Percentiles rank a stretch among this genome's conserved stretches.
Conservation (phyloP, 2,888 invertebrate species). For the Gisinianus flammeolus region DNA sequence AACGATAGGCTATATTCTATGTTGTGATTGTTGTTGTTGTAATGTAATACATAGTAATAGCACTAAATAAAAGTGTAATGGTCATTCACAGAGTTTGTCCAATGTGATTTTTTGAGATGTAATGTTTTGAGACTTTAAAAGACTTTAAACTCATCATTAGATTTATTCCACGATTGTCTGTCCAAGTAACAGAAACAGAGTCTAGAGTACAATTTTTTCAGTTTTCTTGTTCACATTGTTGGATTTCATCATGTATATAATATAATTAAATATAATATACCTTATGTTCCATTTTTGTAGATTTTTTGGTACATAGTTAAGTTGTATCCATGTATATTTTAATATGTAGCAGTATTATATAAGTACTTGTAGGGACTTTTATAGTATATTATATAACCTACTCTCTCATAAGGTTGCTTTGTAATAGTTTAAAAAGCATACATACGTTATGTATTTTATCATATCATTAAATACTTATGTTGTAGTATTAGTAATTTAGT, state of each 20-base stretch:
- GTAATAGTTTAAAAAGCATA: too few species aligned
- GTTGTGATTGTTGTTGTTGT: too few species aligned
- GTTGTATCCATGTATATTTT: background rate
- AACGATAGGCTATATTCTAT: too few species aligned
- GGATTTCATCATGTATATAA: background rate
- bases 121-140: background rate
- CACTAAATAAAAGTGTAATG: background rate
- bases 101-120: conserved; percentile 10
- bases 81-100: too few species aligned
- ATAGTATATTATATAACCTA: too few species aligned
- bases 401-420: too few species aligned
- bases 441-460: background rate
- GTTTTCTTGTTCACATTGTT: background rate
- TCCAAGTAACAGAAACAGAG: background rate
- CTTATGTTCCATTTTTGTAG: background rate
- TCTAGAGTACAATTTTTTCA: background rate
- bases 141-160: background rate
- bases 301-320: background rate
- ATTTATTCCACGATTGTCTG: background rate
- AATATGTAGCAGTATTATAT: too few species aligned
- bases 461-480: background rate
- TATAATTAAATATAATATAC: background rate
- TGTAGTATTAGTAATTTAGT: background rate
- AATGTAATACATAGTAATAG: too few species aligned
- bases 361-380: too few species aligned